Evolutionary conservation across 2,797 vertebrate genomes (phyloP).

Genomic region (Argya squamiceps): DNA sequence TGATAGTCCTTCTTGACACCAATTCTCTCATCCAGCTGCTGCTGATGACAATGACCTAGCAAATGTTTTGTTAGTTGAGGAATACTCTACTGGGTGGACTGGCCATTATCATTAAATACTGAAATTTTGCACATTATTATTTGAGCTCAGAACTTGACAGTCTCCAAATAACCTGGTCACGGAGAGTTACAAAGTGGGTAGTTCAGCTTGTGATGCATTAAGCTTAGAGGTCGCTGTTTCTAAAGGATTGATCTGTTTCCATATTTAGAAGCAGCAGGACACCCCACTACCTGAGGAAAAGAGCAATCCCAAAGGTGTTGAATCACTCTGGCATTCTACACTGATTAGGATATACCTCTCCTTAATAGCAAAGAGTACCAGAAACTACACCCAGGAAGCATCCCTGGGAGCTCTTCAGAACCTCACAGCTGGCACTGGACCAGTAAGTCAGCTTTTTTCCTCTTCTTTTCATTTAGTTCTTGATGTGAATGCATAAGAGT

Average conservation of each 20-base stretch:
- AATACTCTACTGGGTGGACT: neutral
- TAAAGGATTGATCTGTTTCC: slow-evolving; percentile 1
- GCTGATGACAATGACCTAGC: neutral
- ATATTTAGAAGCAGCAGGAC: slow-evolving; percentile 74
- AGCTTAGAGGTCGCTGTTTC: neutral
- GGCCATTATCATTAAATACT: neutral
- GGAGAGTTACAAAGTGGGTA: neutral
- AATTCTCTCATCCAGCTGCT: neutral
- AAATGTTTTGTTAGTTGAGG: neutral
- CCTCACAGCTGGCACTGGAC: slow-evolving; percentile 86
- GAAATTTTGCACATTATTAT: neutral
- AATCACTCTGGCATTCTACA: slow-evolving; percentile 90
- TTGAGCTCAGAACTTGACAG: neutral
- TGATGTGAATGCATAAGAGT: neutral
- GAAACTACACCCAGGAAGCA: slow-evolving; percentile 86
- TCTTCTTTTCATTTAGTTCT: neutral
- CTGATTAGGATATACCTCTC: slow-evolving; percentile 92
- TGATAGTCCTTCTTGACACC: neutral
- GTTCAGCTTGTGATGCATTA: neutral
- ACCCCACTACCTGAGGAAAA: slow-evolving; percentile 84
- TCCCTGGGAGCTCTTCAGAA: slow-evolving; percentile 93
- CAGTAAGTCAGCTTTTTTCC: slow-evolving; percentile 72
- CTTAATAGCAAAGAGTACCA: slow-evolving; percentile 86
- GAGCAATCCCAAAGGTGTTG: slow-evolving; percentile 83
- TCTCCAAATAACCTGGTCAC: neutral